A percentile compares a stretch with the other conserved stretches of the same genome.
Conservation (phyloP, 1,140 invertebrate genomes). For the Calephelis virginiensis region DNA sequence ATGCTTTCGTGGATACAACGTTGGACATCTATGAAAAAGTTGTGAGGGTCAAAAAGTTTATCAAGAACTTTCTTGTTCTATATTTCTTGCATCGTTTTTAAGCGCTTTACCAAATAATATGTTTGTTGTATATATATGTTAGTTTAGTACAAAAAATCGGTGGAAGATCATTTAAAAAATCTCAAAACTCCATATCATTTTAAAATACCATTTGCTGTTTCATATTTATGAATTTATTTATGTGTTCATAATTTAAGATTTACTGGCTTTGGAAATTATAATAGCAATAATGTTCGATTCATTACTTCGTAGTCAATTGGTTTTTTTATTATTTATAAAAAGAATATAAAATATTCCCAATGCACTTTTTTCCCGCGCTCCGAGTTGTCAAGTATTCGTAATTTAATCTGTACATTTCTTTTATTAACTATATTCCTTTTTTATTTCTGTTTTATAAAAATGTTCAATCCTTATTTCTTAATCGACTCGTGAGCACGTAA, state of each 20-base stretch:
- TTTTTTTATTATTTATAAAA: constrained; percentile 13
- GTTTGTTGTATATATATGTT: constrained; percentile 61
- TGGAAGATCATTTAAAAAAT: constrained; percentile 62
- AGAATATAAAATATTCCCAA: background rate
- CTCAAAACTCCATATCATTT: constrained; percentile 37
- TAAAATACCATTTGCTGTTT: constrained; percentile 24
- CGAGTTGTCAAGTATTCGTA: constrained; percentile 1
- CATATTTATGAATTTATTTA: constrained; percentile 17
- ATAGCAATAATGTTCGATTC: background rate
- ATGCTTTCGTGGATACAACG: background rate
- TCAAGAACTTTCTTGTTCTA: constrained; percentile 19
- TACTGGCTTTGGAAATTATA: constrained; percentile 10
- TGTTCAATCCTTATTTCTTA: background rate
- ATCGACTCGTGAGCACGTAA: background rate
- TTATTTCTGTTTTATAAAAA: constrained; percentile 6
- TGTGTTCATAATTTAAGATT: constrained; percentile 15
- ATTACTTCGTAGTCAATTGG: constrained; percentile 2
- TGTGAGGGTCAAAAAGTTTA: constrained; percentile 1
- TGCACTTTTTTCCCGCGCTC: constrained; percentile 14
- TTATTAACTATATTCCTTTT: background rate
- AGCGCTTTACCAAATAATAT: constrained; percentile 71
- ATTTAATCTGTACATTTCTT: constrained; percentile 9
- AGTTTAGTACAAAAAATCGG: constrained; percentile 72
- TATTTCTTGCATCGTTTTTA: constrained; percentile 41
- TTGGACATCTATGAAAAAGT: background rate